Conservation (phyloP, 2,888 invertebrate genomes). For the Melikaiella ostensackeni region DNA sequence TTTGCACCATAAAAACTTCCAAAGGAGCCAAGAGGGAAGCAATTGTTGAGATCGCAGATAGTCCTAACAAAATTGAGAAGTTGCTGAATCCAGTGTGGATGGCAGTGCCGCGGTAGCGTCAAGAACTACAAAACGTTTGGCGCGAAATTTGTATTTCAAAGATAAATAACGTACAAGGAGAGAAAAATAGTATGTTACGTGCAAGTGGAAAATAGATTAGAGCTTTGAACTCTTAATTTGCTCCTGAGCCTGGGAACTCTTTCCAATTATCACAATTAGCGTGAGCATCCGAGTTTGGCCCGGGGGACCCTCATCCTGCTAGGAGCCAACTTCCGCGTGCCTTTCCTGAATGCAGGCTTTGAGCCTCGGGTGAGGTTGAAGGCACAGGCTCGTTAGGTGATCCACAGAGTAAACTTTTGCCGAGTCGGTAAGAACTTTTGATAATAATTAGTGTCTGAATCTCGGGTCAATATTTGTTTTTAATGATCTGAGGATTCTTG, state of each 20-base stretch:
- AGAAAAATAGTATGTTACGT: not conserved
- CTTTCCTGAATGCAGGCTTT: not conserved
- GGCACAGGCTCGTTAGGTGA: slow-evolving; percentile 57
- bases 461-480: not conserved
- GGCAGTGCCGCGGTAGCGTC: no score
- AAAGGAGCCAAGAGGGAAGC: not conserved
- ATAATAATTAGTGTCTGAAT: not conserved
- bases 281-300: slow-evolving; percentile 1
- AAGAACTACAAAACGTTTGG: no score
- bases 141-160: no score
- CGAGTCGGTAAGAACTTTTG: not conserved
- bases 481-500: not conserved
- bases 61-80: slow-evolving; percentile 45
- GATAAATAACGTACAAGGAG: no score
- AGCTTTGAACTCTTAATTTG: not conserved
- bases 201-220: slow-evolving; percentile 9
- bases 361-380: slow-evolving; percentile 53
- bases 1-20: not conserved
- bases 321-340: slow-evolving; percentile 14
- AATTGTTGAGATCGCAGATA: slow-evolving; percentile 43
- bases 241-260: slow-evolving; percentile 29
- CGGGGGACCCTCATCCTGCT: slow-evolving; percentile 18
- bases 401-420: not conserved
- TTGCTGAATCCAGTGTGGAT: no score
- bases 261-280: slow-evolving; percentile 42